Evolutionary conservation across 2,113 vertebrate genomes (phyloP).

Genomic region (Channa maculata): DNA sequence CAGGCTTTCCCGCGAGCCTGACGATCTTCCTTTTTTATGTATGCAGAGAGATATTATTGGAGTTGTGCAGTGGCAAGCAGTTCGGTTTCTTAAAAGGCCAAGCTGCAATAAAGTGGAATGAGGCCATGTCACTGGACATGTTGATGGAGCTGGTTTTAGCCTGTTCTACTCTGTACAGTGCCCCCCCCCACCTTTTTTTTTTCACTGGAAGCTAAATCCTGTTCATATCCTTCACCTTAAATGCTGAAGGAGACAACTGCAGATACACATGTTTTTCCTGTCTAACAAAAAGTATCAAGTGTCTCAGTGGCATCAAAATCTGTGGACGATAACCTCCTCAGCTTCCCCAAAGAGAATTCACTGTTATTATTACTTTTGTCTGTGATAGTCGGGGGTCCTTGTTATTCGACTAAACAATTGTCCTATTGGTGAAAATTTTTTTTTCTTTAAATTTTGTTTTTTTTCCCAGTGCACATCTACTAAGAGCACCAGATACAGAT

Average conservation of each 20-base stretch:
- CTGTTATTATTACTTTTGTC: slow-evolving; percentile 22
- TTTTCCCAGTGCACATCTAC: neutral
- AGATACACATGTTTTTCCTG: neutral
- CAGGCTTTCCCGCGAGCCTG: slow-evolving; percentile 55
- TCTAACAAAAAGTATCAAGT: neutral
- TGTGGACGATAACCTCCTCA: neutral
- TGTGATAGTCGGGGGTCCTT: slow-evolving; percentile 15
- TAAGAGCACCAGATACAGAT: slow-evolving; percentile 42
- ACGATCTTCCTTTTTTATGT: slow-evolving; percentile 64
- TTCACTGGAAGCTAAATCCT: slow-evolving; percentile 39
- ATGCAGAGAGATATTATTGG: slow-evolving; percentile 77
- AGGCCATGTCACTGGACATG: slow-evolving; percentile 54
- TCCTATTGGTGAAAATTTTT: slow-evolving; percentile 28
- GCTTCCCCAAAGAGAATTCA: slow-evolving; percentile 33
- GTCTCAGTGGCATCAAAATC: slow-evolving; percentile 5
- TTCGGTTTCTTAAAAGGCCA: slow-evolving; percentile 77
- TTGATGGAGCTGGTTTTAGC: slow-evolving; percentile 35
- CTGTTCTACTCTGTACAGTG: slow-evolving; percentile 2
- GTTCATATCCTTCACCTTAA: slow-evolving; percentile 12
- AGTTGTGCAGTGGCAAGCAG: slow-evolving; percentile 76
- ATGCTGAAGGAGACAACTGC: neutral
- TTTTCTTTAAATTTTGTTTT: neutral
- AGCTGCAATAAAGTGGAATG: slow-evolving; percentile 63
- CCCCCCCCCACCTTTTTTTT: neutral
- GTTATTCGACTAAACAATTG: slow-evolving; percentile 41